phyloP scores from a whole-genome alignment of 2,888 invertebrate species.

The Nipponacmea schrenckii region DNA sequence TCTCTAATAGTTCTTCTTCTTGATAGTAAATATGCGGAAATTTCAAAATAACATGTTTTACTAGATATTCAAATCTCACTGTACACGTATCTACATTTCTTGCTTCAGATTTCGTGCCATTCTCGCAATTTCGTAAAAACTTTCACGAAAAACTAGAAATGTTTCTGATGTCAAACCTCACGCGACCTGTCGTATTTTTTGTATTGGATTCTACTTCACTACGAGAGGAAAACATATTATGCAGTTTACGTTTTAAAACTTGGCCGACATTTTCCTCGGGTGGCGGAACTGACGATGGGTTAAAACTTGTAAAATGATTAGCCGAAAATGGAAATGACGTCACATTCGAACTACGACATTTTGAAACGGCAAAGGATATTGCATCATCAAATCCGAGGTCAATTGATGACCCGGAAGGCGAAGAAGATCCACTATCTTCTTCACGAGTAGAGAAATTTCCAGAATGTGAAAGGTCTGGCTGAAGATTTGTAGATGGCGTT shows the following conservation, averaged over 20 bases:
- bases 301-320: slow-evolving; percentile 13
- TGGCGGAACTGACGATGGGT: slow-evolving; percentile 1
- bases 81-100: too few relatives aligned
- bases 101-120: too few relatives aligned
- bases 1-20: too few relatives aligned
- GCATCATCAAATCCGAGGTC: slow-evolving; percentile 23
- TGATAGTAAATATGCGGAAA: too few relatives aligned
- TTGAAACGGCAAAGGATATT: slow-evolving; percentile 21
- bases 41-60: too few relatives aligned
- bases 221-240: slow-evolving; percentile 14
- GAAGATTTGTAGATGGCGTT: neutral
- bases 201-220: neutral
- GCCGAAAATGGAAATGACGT: slow-evolving; percentile 24
- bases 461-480: too few relatives aligned
- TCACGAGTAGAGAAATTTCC: neutral
- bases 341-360: slow-evolving; percentile 11
- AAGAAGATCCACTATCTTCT: neutral
- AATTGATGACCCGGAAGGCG: slow-evolving; percentile 11
- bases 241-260: slow-evolving; percentile 18
- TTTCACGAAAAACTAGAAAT: slow-evolving; percentile 17
- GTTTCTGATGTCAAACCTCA: slow-evolving; percentile 25
- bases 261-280: neutral
- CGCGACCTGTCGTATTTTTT: slow-evolving; percentile 16
- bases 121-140: too few relatives aligned
- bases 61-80: too few relatives aligned